Evolutionary conservation across 2,888 invertebrate genomes (phyloP), one percentile per base, ranked within the genome.

Genomic region (Tridacna gigas): DNA sequence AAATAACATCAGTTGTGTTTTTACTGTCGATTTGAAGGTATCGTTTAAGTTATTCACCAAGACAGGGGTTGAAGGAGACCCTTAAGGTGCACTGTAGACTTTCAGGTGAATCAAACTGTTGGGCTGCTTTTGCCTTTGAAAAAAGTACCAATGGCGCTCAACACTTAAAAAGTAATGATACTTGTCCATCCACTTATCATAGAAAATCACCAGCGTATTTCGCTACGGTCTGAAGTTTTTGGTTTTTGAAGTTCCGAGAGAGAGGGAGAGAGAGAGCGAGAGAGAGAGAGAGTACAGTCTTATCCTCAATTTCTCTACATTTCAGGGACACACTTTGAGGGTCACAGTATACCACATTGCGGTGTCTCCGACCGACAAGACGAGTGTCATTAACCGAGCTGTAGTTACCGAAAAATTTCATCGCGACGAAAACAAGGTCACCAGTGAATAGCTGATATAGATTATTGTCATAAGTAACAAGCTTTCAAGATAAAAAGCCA

Each of bases 391-490:
- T 37, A 37, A 37, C 67, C 22, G 48, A 25, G n/a, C 3, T 48
- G 22, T 71, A 51, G 51, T 18, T 25, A 71, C 71, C 22, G 25
- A 71, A 37, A 51, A 47, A 71, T 71, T 47, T 47, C 13, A 51
- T 45, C 20, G 20, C 22, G 25, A 22, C 26, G 15, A 26, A 71
- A 48, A 51, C 48, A 22, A 26, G 71, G 71, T 48, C 51, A 48
- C 15, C 47, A 25, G 48, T 12, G 47, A 47, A 26, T 4, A 18
- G 25, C 0, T 28, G 69, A 69, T 69, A 71, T 71, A 71, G 71
- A 71, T 71, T 51, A 71, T 51, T 71, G 71, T 47, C 45, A 51
- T 71, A 71, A 71, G 71, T 71, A 71, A 71, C 71, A 71, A 71
- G 22, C 71, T 37, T 15, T 37, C 51, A 45, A 45, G 71, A 71